These are phyloP conservation scores for Gephyroberyx darwinii DNA, from an alignment of 2,797 vertebrate genomes.

Conservation along the genomic window DNA sequence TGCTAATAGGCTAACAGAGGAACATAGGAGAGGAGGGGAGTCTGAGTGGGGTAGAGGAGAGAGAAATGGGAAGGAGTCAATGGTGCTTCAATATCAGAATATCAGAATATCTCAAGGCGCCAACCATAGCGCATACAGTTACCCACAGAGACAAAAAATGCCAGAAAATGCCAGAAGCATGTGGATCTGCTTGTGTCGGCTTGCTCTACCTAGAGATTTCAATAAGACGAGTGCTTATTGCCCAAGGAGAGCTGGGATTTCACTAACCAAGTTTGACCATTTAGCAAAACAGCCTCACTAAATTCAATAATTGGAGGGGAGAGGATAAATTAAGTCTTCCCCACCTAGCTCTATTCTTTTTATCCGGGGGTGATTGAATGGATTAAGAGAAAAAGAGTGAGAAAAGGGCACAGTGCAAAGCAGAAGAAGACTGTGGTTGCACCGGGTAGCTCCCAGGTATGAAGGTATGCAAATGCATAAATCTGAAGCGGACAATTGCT, in stretches of 20 bases:
- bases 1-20: constrained; percentile 67
- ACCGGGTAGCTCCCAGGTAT: too few species aligned
- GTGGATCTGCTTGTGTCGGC: constrained; percentile 28
- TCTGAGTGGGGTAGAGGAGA: constrained; percentile 15
- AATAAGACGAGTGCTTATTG: constrained; percentile 60
- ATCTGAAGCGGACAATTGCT: too few species aligned
- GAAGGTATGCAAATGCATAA: too few species aligned
- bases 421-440: neutral
- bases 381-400: constrained; percentile 47
- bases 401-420: too few species aligned
- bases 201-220: constrained; percentile 37
- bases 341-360: constrained; percentile 34
- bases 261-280: constrained; percentile 52
- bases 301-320: constrained; percentile 47
- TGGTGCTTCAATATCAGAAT: constrained; percentile 25
- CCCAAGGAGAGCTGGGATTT: constrained; percentile 61
- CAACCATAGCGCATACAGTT: constrained; percentile 36
- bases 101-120: neutral
- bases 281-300: constrained; percentile 45
- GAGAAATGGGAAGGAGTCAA: constrained; percentile 32
- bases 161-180: constrained; percentile 5
- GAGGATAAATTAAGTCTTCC: constrained; percentile 27
- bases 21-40: constrained; percentile 15
- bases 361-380: constrained; percentile 60
- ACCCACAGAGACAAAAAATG: neutral